These are phyloP conservation scores for Manduca sexta DNA, from an alignment of 1,140 invertebrate genomes.

Conservation along the genomic window DNA sequence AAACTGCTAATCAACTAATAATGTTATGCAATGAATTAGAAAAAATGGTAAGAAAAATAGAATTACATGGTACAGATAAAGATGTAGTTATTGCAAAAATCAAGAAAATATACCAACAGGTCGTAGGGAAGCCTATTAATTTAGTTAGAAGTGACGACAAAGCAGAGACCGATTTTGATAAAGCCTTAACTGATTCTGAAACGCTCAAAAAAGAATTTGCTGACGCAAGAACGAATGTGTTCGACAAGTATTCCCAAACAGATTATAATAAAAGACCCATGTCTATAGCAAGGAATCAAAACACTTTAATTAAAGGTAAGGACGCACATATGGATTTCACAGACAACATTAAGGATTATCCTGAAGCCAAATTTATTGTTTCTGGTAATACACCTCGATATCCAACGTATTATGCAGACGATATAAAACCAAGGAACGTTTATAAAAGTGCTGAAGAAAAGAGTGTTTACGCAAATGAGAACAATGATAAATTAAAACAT, in stretches of 20 bases:
- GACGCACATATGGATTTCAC: neutral
- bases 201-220: neutral
- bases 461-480: slow-evolving; percentile 6
- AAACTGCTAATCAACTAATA: slow-evolving; percentile 27
- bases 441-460: neutral
- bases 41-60: slow-evolving; percentile 33
- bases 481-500: slow-evolving; percentile 1
- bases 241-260: neutral
- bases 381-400: neutral
- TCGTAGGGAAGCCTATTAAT: slow-evolving; percentile 14
- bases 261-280: neutral
- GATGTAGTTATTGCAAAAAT: slow-evolving; percentile 41
- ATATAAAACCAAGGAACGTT: neutral
- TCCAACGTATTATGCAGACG: neutral
- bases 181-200: neutral
- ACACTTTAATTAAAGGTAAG: neutral
- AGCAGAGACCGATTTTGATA: neutral
- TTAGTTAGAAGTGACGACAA: neutral
- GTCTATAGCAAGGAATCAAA: slow-evolving; percentile 3
- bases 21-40: slow-evolving; percentile 37
- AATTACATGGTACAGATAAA: slow-evolving; percentile 28
- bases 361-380: neutral
- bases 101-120: slow-evolving; percentile 32
- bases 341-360: neutral
- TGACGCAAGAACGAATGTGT: neutral